A percentile compares a stretch with the other conserved stretches of the same genome.
phyloP scores from a whole-genome alignment of 2,113 vertebrate genomes.

The Toxotes jaculatrix region DNA sequence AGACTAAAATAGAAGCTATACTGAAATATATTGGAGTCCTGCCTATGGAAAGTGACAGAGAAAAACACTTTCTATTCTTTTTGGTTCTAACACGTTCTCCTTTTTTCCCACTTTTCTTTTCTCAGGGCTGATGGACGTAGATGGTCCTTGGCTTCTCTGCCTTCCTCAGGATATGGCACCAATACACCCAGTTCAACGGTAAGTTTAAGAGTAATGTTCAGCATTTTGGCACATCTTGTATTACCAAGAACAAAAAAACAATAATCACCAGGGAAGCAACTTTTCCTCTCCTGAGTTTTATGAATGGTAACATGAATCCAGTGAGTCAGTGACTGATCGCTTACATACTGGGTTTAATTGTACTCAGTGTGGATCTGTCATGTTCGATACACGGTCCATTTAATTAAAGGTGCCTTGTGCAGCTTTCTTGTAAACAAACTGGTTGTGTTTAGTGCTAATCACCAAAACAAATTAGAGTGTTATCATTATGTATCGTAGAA shows the following conservation, averaged over 20 bases:
- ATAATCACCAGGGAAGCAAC: too few species aligned
- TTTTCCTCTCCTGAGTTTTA: neutral
- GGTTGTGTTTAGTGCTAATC: neutral
- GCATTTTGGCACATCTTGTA: neutral
- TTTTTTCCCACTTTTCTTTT: conserved; percentile 19
- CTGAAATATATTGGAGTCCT: conserved; percentile 10
- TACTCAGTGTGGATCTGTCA: neutral
- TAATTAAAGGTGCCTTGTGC: neutral
- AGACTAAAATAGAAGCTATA: conserved; percentile 30
- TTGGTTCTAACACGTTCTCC: conserved; percentile 8
- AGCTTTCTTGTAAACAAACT: neutral
- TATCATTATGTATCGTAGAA: neutral
- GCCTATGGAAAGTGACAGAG: conserved; percentile 26
- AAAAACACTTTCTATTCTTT: conserved; percentile 7
- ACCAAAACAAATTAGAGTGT: too few species aligned
- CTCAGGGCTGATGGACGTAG: conserved; percentile 92
- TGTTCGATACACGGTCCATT: neutral
- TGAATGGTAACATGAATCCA: too few species aligned
- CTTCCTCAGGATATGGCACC: conserved; percentile 96
- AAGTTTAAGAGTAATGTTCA: conserved; percentile 2
- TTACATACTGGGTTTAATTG: neutral
- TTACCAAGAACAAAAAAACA: neutral
- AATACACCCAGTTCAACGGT: conserved; percentile 96
- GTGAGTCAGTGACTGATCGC: neutral
- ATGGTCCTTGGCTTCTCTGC: conserved; percentile 94